Evolutionary conservation across 2,797 vertebrate species (phyloP), one percentile per base, ranked within the genome.

Genomic region (Protonibea diacanthus): DNA sequence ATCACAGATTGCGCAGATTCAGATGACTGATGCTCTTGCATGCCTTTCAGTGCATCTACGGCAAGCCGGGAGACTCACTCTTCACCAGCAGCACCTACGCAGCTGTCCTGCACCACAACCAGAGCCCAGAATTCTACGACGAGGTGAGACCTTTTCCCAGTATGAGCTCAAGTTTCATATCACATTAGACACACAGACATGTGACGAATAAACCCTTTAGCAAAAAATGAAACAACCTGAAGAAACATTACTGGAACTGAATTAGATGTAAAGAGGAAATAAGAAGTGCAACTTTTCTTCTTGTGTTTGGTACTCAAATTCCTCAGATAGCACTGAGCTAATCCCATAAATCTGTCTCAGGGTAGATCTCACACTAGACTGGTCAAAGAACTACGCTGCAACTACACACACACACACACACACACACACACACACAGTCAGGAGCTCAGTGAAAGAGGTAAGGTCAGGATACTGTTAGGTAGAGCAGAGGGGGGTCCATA

Each of bases 61-160:
- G 97, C 71, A 99, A 98, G 83, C 97, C 97, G 0, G 97, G 97
- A 44, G 96, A 96, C 9, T 93, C 95, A 1, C 92, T 97, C 63
- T 96, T 98, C 92, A 97, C 95, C 64, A 92, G 93, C 59, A 94
- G 93, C 0, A 87, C 94, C 0, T 97, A 94, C 0, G 97, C 97
- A 13, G 94, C 97, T 0, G 97, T 99, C 63, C 93, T 97, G 6
- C 98, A 99, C 83, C 98, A 99, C 93, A 98, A 98, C 82, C 98
- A 99, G 93, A 97, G 95, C 86, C 98, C 98, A 0, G 98, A 99
- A 90, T 99, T 99, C 93, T 99, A 99, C 0, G 96, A 98, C 5
- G 98, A 99, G 97, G 98, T 99, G 92, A 96, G 88, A 40, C 3
- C 0, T 6, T n/a, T 8, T 18, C 0, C 13, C 58, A 33, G 13